Base-by-base conservation (phyloP, 35 echinoderm and acorn worm species). In the Lytechinus pictus region DNA sequence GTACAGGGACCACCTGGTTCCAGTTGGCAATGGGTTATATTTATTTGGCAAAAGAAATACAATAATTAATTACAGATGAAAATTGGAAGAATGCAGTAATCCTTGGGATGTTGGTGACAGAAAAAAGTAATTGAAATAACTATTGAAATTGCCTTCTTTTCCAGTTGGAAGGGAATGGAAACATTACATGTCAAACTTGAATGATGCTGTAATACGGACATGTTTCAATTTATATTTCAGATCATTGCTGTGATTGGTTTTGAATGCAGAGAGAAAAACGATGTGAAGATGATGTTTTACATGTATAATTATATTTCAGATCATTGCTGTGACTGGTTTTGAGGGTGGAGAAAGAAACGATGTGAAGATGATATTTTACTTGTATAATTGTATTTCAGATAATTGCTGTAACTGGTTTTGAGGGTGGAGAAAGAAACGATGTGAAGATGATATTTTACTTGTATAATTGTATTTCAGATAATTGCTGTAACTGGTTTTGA, bases 401-500 rank as follows among this genome's bases (percentile, higher is more conserved):
- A 21, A 97, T 99, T 27, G 95, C 98, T 11, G 96, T 99, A 57
- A 98, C 98, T 72, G 98, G 98, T 28, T 99, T 99, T 95, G 98
- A 99, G 95, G 98, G 98, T 9, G 95, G 79, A 28, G 98, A 99
- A 9, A 99, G 98, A 87, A 97, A 96, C 97, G 95, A 95, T 99
- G 24, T 97, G 97, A 53, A 94, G 97, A 27, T 57, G 55, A 57
- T 57, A n/a, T 57, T 57, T 57, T 57, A 57, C 21, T 72, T 72
- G 61, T n/a, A n/a, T n/a, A n/a, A 2, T 72, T 72, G 13, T 72
- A n/a, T 9, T 5, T 54, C 97, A 99, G 98, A 93, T 99, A 21
- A 97, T 99, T 27, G 95, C 98, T 11, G 96, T 99, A 57, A 98
- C 98, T 72, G 98, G 98, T 28, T 99, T 99, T 95, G 98, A 99